Conservation (phyloP, 2,888 invertebrate species). For the Drosophila fulvimacula region DNA sequence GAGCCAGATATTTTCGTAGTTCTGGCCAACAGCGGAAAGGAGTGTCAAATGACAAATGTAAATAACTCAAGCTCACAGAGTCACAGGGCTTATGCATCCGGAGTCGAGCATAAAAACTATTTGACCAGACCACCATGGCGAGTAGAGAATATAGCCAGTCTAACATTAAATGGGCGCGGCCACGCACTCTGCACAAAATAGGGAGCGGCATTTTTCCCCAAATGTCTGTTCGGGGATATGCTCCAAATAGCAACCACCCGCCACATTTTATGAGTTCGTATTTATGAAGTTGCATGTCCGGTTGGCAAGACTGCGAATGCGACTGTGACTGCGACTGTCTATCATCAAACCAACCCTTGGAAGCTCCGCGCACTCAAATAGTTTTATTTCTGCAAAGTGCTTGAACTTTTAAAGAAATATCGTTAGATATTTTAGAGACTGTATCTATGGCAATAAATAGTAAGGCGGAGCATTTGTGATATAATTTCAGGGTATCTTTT, state of each 20-base stretch:
- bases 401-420: background rate
- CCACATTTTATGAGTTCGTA: conserved; percentile 55
- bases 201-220: conserved; percentile 43
- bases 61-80: conserved; percentile 47
- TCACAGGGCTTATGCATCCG: conserved; percentile 70
- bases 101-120: conserved; percentile 58
- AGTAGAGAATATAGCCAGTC: background rate
- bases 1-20: background rate
- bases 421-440: background rate
- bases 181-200: conserved; percentile 24
- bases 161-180: conserved; percentile 51
- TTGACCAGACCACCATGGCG: conserved; percentile 1
- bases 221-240: conserved; percentile 38
- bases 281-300: conserved; percentile 71
- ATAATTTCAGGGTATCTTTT: background rate
- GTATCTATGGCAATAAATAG: background rate
- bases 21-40: conserved; percentile 4
- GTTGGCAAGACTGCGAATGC: conserved; percentile 21
- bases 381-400: background rate
- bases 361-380: background rate
- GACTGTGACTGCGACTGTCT: conserved; percentile 6
- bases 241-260: conserved; percentile 34
- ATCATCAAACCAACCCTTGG: conserved; percentile 4
- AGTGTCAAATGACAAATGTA: conserved; percentile 26
- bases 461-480: background rate